These are phyloP conservation scores for Porites cylindrica DNA, from an alignment of 92 coral and sea anemone genomes.

Conservation along the genomic window DNA sequence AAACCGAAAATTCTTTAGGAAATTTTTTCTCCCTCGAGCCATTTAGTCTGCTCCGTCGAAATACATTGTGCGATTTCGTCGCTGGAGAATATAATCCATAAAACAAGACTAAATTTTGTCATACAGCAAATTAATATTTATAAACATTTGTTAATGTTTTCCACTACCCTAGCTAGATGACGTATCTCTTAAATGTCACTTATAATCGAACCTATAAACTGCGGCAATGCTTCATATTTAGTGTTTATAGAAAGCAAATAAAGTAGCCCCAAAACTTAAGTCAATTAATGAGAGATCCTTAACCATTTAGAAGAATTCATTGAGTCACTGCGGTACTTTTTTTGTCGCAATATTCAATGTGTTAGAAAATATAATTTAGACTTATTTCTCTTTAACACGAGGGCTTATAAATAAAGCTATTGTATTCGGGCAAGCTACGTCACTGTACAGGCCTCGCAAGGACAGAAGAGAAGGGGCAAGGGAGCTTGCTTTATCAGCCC, in stretches of 20 bases:
- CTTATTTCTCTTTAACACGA: no score
- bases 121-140: background rate
- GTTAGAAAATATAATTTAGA: no score
- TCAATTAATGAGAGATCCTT: background rate
- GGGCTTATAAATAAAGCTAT: no score
- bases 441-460: no score
- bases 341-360: no score
- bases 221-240: background rate
- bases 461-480: no score
- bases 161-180: background rate
- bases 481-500: no score
- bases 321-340: no score
- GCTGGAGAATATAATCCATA: background rate
- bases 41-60: background rate
- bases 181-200: background rate
- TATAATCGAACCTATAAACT: background rate
- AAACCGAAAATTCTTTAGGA: background rate
- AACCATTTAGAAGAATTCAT: no score
- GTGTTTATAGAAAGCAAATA: background rate
- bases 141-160: background rate
- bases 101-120: slow-evolving; percentile 8
- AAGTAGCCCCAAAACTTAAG: background rate
- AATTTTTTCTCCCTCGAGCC: background rate
- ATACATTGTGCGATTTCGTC: background rate
- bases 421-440: no score